phyloP scores from a whole-genome alignment of 1,140 invertebrate species.

The Dryas iulia region DNA sequence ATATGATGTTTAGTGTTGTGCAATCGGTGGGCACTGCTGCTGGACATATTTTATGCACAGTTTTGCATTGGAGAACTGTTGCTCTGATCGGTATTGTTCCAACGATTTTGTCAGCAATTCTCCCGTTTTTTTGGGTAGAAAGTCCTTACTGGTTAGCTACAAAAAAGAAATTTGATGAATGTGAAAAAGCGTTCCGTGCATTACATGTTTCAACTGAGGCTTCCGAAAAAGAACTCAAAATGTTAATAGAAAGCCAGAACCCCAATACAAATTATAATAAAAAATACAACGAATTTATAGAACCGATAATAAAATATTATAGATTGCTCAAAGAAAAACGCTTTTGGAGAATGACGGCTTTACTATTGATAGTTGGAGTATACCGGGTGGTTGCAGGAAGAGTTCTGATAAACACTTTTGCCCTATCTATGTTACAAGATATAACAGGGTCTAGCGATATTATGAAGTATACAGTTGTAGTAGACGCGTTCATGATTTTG shows the following conservation, averaged over 20 bases:
- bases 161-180: no score
- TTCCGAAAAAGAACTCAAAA: constrained; percentile 21
- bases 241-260: not conserved
- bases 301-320: no score
- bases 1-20: constrained; percentile 14
- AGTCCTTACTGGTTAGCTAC: no score
- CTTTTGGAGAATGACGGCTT: constrained; percentile 4
- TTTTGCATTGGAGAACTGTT: constrained; percentile 28
- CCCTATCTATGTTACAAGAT: no score
- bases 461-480: no score
- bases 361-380: constrained; percentile 2
- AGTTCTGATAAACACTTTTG: no score
- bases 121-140: no score
- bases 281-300: no score
- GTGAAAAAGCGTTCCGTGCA: constrained; percentile 14
- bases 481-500: not conserved
- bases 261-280: not conserved
- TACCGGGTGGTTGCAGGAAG: constrained; percentile 26
- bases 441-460: no score
- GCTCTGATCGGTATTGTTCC: constrained; percentile 22
- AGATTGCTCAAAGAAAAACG: no score
- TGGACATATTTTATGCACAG: no score
- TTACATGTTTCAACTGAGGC: constrained; percentile 9
- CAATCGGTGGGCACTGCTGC: constrained; percentile 9
- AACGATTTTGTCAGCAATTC: constrained; percentile 14